phyloP scores from a whole-genome alignment of 2,113 vertebrate species.

The Papio anubis region DNA sequence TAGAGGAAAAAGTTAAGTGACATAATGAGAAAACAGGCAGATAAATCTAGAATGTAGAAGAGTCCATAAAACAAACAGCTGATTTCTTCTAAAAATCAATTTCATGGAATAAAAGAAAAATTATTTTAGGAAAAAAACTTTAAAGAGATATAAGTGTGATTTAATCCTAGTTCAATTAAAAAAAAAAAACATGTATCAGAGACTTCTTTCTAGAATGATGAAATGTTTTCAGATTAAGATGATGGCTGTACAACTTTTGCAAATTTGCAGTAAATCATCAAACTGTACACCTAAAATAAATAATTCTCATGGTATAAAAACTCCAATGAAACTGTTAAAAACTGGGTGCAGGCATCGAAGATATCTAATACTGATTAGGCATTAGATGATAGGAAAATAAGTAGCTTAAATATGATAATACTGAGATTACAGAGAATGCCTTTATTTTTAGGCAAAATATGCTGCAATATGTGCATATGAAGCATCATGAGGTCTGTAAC shows the following conservation, averaged over 20 bases:
- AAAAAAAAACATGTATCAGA: neutral
- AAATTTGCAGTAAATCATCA: neutral
- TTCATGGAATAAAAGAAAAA: neutral
- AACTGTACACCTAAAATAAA: neutral
- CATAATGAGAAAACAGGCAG: neutral
- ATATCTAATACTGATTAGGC: neutral
- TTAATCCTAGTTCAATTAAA: neutral
- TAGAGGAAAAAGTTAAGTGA: neutral
- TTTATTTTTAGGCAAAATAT: neutral
- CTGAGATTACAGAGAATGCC: neutral
- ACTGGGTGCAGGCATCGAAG: neutral
- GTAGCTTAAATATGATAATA: neutral
- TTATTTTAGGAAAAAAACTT: neutral
- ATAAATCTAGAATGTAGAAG: neutral
- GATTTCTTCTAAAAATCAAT: conserved; percentile 2
- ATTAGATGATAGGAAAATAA: neutral
- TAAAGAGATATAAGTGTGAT: neutral
- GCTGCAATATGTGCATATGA: neutral
- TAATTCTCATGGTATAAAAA: neutral
- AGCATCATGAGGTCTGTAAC: neutral
- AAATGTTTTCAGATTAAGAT: neutral
- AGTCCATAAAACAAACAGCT: neutral
- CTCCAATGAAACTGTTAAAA: neutral
- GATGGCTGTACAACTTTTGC: neutral
- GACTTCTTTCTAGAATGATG: neutral